A percentile compares a stretch with the other conserved stretches of the same genome.
Evolutionary conservation across 2,113 vertebrate species (phyloP).

Genomic region (Scomber japonicus): DNA sequence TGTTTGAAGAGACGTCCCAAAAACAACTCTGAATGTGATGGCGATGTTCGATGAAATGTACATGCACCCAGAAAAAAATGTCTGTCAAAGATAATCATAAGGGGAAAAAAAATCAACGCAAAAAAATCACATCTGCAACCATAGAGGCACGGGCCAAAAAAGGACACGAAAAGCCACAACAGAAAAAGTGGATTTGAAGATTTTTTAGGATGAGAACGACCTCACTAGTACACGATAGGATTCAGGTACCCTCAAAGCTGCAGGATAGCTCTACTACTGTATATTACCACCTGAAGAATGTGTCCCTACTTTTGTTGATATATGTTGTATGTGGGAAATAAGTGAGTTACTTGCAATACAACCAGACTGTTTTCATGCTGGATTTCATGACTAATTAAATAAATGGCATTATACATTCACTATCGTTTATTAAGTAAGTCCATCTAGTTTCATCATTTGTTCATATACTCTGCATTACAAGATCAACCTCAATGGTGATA

Average conservation of each 20-base stretch:
- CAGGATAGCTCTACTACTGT: conserved; percentile 78
- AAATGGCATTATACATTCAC: conserved; percentile 28
- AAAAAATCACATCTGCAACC: conserved; percentile 75
- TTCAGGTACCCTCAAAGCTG: conserved; percentile 90
- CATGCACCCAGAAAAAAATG: conserved; percentile 85
- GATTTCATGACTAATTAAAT: conserved; percentile 5
- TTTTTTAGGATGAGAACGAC: conserved; percentile 76
- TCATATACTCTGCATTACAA: conserved; percentile 3
- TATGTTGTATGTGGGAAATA: neutral
- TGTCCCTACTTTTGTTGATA: conserved; percentile 21
- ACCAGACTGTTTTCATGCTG: conserved; percentile 4
- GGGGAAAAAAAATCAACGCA: conserved; percentile 24
- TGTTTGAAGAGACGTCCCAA: conserved; percentile 56
- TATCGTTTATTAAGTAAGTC: neutral
- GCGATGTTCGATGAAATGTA: conserved; percentile 87
- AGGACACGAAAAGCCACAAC: conserved; percentile 84
- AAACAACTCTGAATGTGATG: conserved; percentile 78
- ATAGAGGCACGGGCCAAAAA: conserved; percentile 83
- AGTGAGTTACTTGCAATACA: neutral
- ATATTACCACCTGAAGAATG: neutral
- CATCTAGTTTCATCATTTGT: neutral
- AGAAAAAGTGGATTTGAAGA: conserved; percentile 80
- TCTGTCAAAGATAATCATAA: conserved; percentile 65
- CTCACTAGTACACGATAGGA: conserved; percentile 80
- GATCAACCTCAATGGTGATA: conserved; percentile 16